phyloP scores from a whole-genome alignment of 92 coral and sea anemone genomes.

The Palythoa grandis region DNA sequence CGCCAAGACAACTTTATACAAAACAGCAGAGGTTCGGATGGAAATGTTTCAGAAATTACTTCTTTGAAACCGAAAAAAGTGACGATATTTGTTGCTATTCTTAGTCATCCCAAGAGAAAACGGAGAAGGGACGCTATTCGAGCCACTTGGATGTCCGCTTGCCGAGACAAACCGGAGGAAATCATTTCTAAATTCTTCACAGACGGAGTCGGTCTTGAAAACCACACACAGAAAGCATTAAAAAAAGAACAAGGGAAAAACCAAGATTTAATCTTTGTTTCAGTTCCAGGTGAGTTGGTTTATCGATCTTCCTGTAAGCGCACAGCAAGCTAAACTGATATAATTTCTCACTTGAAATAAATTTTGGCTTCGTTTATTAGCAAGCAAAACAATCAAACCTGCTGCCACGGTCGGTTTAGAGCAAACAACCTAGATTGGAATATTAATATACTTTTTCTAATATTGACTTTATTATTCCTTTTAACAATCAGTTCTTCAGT shows the following conservation, averaged over 20 bases:
- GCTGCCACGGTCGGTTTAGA: no score
- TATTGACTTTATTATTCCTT: no score
- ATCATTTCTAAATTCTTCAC: constrained; percentile 79
- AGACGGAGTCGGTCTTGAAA: constrained; percentile 75
- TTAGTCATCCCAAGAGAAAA: constrained; percentile 71
- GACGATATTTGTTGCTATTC: constrained; percentile 70
- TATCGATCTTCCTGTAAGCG: no score
- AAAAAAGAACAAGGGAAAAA: constrained; percentile 56
- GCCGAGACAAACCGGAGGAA: constrained; percentile 51
- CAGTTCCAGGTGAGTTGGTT: constrained; percentile 64
- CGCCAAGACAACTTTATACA: not conserved
- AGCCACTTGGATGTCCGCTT: constrained; percentile 81
- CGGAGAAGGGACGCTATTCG: constrained; percentile 85
- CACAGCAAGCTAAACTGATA: no score
- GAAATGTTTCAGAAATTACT: not conserved
- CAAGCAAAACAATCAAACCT: no score
- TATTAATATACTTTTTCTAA: no score
- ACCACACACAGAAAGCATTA: constrained; percentile 54
- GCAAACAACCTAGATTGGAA: no score
- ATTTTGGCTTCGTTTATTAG: no score
- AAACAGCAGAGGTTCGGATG: not conserved
- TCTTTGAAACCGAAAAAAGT: constrained; percentile 21
- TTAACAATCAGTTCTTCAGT: not conserved
- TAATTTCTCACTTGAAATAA: no score
- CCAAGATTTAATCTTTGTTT: constrained; percentile 66